Conservation (phyloP, 2,113 vertebrate species). For the Nycticebus coucang region DNA sequence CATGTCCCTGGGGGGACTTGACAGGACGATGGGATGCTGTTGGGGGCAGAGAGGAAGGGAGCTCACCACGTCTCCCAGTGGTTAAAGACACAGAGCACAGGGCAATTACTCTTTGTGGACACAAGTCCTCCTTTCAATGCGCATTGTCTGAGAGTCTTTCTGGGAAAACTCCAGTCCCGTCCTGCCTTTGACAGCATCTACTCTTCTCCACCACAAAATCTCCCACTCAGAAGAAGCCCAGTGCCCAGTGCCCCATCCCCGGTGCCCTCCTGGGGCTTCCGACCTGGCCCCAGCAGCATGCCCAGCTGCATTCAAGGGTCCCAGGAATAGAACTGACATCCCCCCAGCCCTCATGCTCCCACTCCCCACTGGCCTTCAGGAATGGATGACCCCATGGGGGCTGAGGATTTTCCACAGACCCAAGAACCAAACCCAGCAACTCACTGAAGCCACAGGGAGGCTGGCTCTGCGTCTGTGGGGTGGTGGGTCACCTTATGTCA, state of each 20-base stretch:
- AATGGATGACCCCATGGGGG: background rate
- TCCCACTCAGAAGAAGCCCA: background rate
- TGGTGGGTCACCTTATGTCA: background rate
- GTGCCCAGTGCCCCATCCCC: no score
- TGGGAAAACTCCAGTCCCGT: background rate
- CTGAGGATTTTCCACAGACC: background rate
- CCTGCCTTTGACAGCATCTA: background rate
- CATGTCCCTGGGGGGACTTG: background rate
- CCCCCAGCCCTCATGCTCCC: background rate
- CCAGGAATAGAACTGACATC: background rate
- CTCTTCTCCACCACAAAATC: background rate
- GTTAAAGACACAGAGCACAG: background rate
- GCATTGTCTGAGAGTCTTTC: background rate
- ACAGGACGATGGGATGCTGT: background rate
- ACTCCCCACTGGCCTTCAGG: no score
- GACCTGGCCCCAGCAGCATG: no score
- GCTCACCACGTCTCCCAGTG: background rate
- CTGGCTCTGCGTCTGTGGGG: fast-evolving
- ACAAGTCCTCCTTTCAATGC: background rate
- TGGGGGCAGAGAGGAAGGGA: background rate
- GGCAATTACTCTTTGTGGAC: background rate
- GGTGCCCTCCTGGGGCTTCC: fast-evolving
- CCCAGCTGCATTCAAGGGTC: no score
- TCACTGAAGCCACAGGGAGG: background rate
- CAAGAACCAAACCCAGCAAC: no score